phyloP scores from a whole-genome alignment of 53 echinoderm and acorn worm species.

The Patiria pectinifera region DNA sequence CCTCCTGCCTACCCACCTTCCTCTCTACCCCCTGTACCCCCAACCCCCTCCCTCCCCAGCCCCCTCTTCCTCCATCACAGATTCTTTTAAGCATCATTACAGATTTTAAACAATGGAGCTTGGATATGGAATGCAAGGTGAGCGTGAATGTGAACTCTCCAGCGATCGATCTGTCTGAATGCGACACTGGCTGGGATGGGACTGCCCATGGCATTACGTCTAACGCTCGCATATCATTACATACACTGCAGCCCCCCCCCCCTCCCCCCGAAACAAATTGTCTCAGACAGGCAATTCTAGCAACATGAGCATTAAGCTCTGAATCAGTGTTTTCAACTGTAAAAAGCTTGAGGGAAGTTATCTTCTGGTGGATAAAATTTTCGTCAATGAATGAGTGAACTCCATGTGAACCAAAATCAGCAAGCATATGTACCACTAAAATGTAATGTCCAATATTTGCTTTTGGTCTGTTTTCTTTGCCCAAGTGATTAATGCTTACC shows the following conservation, averaged over 20 bases:
- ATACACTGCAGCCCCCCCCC: background rate
- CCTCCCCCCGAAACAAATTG: background rate
- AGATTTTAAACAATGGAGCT: conserved; percentile 14
- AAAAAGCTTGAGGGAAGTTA: too few relatives aligned
- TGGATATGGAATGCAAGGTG: conserved; percentile 43
- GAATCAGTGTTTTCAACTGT: too few relatives aligned
- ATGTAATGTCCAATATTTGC: too few relatives aligned
- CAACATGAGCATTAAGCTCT: too few relatives aligned
- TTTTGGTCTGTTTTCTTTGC: background rate
- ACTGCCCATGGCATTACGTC: conserved; percentile 45
- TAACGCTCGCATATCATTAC: conserved; percentile 44
- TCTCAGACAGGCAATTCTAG: background rate
- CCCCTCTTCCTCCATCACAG: background rate
- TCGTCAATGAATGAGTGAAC: too few relatives aligned
- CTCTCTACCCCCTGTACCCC: background rate
- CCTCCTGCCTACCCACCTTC: background rate
- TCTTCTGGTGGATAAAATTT: too few relatives aligned
- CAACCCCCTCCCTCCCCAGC: background rate
- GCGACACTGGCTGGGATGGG: conserved; percentile 41
- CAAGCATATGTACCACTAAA: too few relatives aligned
- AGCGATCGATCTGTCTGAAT: conserved; percentile 53
- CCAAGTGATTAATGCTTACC: background rate
- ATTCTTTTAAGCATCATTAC: background rate
- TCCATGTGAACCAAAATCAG: too few relatives aligned
- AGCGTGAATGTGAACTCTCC: conserved; percentile 39